These are phyloP conservation scores for Megaleporinus macrocephalus DNA, from an alignment of 2,113 vertebrate species.

Conservation along the genomic window DNA sequence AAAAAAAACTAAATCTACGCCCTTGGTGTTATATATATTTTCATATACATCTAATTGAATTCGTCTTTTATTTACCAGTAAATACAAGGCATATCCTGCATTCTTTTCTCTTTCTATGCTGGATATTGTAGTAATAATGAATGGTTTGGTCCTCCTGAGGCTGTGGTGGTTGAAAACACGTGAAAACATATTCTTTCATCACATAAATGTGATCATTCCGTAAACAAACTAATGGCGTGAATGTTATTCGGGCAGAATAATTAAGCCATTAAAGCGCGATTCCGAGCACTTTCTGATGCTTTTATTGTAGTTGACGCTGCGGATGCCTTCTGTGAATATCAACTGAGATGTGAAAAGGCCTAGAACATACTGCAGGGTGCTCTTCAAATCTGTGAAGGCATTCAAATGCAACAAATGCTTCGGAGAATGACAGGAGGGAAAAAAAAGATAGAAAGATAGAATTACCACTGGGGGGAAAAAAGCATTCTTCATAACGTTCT, in stretches of 20 bases:
- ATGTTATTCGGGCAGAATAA: conserved; percentile 36
- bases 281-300: conserved; percentile 28
- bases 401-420: conserved; percentile 33
- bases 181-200: background rate
- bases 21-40: too few species aligned
- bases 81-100: background rate
- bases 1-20: too few species aligned
- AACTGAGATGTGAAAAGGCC: conserved; percentile 49
- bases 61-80: background rate
- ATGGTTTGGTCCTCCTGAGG: background rate
- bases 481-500: conserved; percentile 59
- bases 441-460: conserved; percentile 12
- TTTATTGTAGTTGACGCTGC: conserved; percentile 33
- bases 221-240: conserved; percentile 40
- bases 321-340: conserved; percentile 48
- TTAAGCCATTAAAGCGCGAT: conserved; percentile 53
- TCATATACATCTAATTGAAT: conserved; percentile 10
- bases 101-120: background rate
- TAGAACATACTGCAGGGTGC: background rate
- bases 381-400: conserved; percentile 19
- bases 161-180: background rate
- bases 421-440: background rate
- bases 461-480: conserved; percentile 30
- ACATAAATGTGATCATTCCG: conserved; percentile 18
- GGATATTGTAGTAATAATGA: conserved; percentile 1